Percentiles rank a stretch among this genome's conserved stretches.
These are phyloP conservation scores for Armadillidium nasatum DNA, from an alignment of 1,140 invertebrate genomes.

Conservation along the genomic window DNA sequence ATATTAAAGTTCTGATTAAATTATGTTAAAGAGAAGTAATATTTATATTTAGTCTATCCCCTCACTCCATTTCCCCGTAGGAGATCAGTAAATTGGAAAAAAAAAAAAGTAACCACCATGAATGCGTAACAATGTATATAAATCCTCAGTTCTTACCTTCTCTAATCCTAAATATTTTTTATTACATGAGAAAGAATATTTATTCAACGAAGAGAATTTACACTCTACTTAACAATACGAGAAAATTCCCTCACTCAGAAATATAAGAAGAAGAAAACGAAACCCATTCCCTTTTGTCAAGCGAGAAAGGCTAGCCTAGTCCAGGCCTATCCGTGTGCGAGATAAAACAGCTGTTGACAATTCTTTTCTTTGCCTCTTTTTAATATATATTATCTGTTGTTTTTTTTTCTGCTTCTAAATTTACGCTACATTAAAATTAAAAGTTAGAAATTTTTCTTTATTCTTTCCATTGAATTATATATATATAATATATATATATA, in stretches of 20 bases:
- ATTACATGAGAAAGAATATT: neutral
- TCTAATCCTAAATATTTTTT: neutral
- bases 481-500: too few relatives aligned
- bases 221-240: neutral
- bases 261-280: neutral
- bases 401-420: neutral
- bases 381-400: neutral
- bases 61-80: too few relatives aligned
- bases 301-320: neutral
- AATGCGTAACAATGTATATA: too few relatives aligned
- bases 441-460: conserved; percentile 6
- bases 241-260: conserved; percentile 3
- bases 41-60: too few relatives aligned
- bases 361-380: neutral
- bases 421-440: conserved; percentile 14
- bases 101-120: too few relatives aligned
- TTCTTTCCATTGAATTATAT: neutral
- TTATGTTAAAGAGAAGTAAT: too few relatives aligned
- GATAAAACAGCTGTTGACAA: conserved; percentile 5
- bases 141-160: too few relatives aligned
- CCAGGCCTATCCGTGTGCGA: neutral
- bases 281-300: neutral
- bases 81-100: too few relatives aligned
- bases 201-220: neutral
- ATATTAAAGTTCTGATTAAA: too few relatives aligned